A percentile compares a stretch with the other conserved stretches of the same genome.
These are phyloP conservation scores for Halisarca cf. caerulea DNA, from an alignment of 37 sponge, comb jelly and placozoan genomes.

Conservation along the genomic window DNA sequence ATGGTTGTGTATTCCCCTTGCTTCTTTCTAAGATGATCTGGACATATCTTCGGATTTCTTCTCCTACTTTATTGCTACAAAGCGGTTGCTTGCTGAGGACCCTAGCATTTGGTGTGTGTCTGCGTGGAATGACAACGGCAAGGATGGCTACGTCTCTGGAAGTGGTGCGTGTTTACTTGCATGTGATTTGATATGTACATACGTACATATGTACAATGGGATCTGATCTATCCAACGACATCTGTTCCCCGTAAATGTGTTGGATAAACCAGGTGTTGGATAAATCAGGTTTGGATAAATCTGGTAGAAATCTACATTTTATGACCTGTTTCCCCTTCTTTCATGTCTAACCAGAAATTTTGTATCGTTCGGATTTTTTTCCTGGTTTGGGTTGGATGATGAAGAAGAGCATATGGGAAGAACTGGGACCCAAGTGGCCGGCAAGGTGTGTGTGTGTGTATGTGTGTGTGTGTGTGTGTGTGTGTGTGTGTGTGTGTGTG, in stretches of 20 bases:
- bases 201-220: too few species aligned
- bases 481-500: too few species aligned
- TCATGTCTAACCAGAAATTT: conserved; percentile 41
- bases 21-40: conserved; percentile 93
- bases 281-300: too few species aligned
- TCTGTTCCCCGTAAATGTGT: too few species aligned
- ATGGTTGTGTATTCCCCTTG: too few species aligned
- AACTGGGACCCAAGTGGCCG: conserved; percentile 90
- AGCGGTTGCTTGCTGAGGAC: conserved; percentile 69
- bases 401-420: conserved; percentile 68
- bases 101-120: conserved; percentile 89
- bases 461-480: conserved; percentile 14
- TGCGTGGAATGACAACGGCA: conserved; percentile 97
- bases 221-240: too few species aligned
- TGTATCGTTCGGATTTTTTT: conserved; percentile 92
- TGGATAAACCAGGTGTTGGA: too few species aligned
- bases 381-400: conserved; percentile 98
- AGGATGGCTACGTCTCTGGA: conserved; percentile 38
- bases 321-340: too few species aligned
- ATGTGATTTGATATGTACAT: too few species aligned
- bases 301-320: too few species aligned
- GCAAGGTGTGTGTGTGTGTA: conserved; percentile 47
- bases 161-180: not conserved
- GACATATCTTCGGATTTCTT: conserved; percentile 84
- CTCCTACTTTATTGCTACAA: conserved; percentile 70